Base-by-base conservation (phyloP, 2,888 invertebrate genomes). In the Drosophila borealis region DNA sequence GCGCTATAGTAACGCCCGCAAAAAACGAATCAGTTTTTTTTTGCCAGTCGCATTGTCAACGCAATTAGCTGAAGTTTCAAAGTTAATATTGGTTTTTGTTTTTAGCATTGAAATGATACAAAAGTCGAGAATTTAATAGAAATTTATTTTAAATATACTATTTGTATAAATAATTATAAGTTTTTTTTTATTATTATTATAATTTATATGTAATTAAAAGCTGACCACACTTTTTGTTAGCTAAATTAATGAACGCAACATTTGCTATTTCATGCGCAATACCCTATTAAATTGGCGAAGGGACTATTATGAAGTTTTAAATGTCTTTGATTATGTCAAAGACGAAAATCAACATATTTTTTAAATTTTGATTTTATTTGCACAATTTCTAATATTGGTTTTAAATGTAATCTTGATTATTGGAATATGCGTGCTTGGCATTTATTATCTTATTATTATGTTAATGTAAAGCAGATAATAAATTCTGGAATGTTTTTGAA, bases 31-130 rank as follows among this genome's bases (percentile, higher is more conserved):
- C 34, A 41, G 45, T 55, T 83, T 75, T 72, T 66, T 83, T 70
- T 72, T 64, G 72, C 60, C 65, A 50, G 69, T 45, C 66, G 60
- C 71, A 88, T 81, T 86, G 81, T 81, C 77, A 64, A 45, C 33
- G 88, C 86, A 86, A 83, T 88, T 88, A 88, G 81, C 70, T 65
- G 55, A 77, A 87, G 74, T 80, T 80, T 82, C 73, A 64, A 83
- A 79, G 74, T 73, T 78, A 73, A 78, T 76, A 80, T 88, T 84
- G 74, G 69, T 53, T 65, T 81, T 73, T 69, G 69, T 57, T 60
- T 63, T 51, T 54, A 64, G 66, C 73, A 61, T 71, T 65, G 39
- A 70, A 68, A 74, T 67, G 71, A 61, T 68, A 29, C 37, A 19
- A 60, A 56, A 39, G 5, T 19, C 11, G 5, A 13, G 17, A 25